Conservation (phyloP, 2,797 vertebrate species). For the Propithecus perrieri region DNA sequence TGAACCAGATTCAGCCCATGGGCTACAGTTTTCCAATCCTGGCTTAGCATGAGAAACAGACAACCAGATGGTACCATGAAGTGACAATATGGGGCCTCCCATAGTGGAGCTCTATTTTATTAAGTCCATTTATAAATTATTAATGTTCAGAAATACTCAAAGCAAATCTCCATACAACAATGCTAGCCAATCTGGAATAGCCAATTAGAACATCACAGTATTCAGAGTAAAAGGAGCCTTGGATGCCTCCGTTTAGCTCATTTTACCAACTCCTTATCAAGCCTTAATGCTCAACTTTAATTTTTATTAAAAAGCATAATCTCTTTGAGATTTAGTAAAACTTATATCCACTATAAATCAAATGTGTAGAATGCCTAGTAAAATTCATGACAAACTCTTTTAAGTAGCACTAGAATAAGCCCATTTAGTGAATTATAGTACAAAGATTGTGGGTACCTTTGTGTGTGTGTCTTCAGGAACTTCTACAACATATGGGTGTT, state of each 20-base stretch:
- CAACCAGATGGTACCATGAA: background rate
- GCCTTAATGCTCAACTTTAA: background rate
- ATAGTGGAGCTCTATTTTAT: constrained; percentile 6
- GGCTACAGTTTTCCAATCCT: background rate
- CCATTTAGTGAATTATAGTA: background rate
- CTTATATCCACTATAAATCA: constrained; percentile 17
- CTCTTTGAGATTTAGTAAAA: constrained; percentile 23
- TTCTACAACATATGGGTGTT: background rate
- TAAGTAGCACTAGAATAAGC: background rate
- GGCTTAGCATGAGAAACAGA: background rate
- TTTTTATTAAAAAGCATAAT: constrained; percentile 34
- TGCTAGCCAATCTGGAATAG: background rate
- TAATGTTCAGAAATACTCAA: constrained; percentile 12
- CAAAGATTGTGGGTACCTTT: background rate
- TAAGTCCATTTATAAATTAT: constrained; percentile 33
- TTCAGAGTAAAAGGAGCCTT: background rate
- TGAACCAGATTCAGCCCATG: background rate
- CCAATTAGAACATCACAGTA: background rate
- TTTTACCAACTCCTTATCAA: constrained; percentile 17
- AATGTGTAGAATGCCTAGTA: background rate
- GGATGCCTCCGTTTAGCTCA: background rate
- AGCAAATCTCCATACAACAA: constrained; percentile 21
- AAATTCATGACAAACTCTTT: constrained; percentile 10
- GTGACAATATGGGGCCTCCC: background rate
- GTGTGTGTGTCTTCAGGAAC: background rate